Evolutionary conservation across 2,888 invertebrate genomes (phyloP), one percentile per base, ranked within the genome.

Genomic region (Sphaerophoria rueppellii): DNA sequence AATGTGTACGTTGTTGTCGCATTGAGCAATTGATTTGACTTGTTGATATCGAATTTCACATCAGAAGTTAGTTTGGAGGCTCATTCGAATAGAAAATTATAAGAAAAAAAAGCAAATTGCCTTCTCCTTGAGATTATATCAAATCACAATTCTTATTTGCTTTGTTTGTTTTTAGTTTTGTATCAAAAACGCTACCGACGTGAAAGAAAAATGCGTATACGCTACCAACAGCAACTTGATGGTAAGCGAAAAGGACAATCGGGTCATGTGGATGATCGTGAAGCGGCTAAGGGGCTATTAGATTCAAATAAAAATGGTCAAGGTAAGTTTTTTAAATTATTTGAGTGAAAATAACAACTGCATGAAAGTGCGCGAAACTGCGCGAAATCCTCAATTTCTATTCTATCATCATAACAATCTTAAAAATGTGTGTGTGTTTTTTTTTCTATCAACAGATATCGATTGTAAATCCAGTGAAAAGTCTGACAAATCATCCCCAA

Each of bases 121-220:
- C 48, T 76, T 72, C 81, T 46, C 75, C 57, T 78, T 52, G 43
- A 61, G 57, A 70, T 81, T 72, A 77, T 65, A 86, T 86, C 79
- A 81, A 76, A 74, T 72, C 67, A 61, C 63, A 65, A 63, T 54
- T 78, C 4, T 60, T 11, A 24, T 60, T 63, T 48, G 46, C 12
- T 37, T 12, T 16, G 52, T 40, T 65, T 40, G 24, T 43, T 46
- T 9, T 40, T 50, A 98, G 98, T 96, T 86, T 93, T 96, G 91
- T 97, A 96, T 92, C 97, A 98, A 92, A 98, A 98, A 91, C 95
- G 97, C 86, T 94, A 97, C 93, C 96, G 97, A 93, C 96, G 96
- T 89, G 98, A 98, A 91, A 94, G 96, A 88, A 95, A 96, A 91
- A 95, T 95, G 86, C 94, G 97, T 89, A 95, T 96, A 90, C 94